A percentile compares a stretch with the other conserved stretches of the same genome.
These are phyloP conservation scores for Dorcus hopei DNA, from an alignment of 2,888 invertebrate species.

Conservation along the genomic window DNA sequence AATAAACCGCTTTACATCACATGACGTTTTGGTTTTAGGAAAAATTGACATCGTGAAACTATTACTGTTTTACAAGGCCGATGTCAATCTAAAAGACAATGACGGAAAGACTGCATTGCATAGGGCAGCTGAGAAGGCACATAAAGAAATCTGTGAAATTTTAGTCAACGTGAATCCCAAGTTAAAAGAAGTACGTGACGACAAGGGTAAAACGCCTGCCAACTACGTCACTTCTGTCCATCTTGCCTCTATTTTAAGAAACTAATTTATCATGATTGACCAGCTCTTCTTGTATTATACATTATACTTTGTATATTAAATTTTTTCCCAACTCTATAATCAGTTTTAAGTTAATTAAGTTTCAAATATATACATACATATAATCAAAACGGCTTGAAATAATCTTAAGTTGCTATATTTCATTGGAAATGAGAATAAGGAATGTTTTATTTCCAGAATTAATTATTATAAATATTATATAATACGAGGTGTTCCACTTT, in stretches of 20 bases:
- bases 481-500: too few species aligned
- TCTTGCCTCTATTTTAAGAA: conserved; percentile 15
- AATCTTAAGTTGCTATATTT: too few species aligned
- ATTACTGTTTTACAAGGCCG: conserved; percentile 63
- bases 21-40: conserved; percentile 49
- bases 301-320: background rate
- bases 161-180: conserved; percentile 48
- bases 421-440: too few species aligned
- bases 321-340: background rate
- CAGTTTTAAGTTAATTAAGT: too few species aligned
- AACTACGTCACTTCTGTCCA: conserved; percentile 26
- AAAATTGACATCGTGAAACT: conserved; percentile 64
- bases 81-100: conserved; percentile 62
- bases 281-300: background rate
- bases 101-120: conserved; percentile 82
- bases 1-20: too few species aligned
- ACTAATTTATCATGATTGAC: background rate
- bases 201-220: conserved; percentile 24
- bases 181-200: conserved; percentile 35
- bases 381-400: too few species aligned
- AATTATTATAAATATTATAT: too few species aligned
- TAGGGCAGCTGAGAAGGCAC: conserved; percentile 63
- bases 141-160: conserved; percentile 49
- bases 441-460: too few species aligned
- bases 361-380: too few species aligned